Base-by-base conservation (phyloP, 2,113 vertebrate genomes). In the Echinops telfairi region DNA sequence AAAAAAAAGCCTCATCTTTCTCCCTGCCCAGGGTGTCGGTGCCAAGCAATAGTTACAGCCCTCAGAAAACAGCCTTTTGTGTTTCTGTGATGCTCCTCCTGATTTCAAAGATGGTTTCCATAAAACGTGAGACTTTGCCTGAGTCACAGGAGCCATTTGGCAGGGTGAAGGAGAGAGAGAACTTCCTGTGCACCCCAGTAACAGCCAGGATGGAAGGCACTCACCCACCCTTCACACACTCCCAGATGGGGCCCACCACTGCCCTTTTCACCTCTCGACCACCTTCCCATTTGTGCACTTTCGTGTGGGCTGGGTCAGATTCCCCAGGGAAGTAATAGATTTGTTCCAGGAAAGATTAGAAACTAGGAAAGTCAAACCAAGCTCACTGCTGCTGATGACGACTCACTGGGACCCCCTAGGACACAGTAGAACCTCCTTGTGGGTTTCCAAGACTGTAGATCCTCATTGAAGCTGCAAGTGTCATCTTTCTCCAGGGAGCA, bases 71-170 rank as follows among this genome's bases (percentile, higher is more conserved):
- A 89, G 68, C 1, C 80, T 95, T 88, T 87, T 70, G 33, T 92
- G 43, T 92, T 71, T 90, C 79, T 10, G 9, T 40, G 27, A 36
- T 58, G 75, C 58, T 88, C 89, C 31, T 86, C 92, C 82, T 23
- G 10, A 83, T 89, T 82, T 94, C 75, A 33, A 77, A 88, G 87
- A 88, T 83, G 58, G 89, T 88, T 80, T 76, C 60, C 92, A 75
- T 76, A 92, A 91, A 90, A 43, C 2, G 19, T 23, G 22, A 83
- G 20, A 58, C 47, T 93, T 76, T 78, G 83, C 73, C n/a, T 81
- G 38, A 75, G 68, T 66, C 38, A 29, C 66, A 88, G 77, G 81
- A 95, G 80, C 86, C 94, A 94, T 95, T 92, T 95, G 96, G 96
- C 88, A 62, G 68, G 57, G 78, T 31, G 2, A 47, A 27, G 43